Conservation (phyloP, 2,797 vertebrate species). For the Pampus argenteus region DNA sequence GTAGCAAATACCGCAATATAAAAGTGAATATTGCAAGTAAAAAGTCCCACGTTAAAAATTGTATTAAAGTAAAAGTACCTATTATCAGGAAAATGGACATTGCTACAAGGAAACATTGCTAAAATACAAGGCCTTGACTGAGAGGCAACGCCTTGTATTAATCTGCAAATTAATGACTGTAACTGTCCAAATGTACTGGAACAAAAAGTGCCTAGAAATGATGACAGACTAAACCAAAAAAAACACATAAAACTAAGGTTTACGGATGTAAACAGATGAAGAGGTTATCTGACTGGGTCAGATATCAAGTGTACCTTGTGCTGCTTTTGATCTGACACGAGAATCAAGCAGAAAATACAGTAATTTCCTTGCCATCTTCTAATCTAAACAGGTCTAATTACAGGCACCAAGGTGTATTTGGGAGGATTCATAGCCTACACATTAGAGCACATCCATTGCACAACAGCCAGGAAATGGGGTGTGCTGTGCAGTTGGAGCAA, state of each 20-base stretch:
- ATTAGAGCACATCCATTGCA: conserved; percentile 70
- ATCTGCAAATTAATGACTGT: no score
- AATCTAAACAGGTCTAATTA: conserved; percentile 85
- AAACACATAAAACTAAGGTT: conserved; percentile 42
- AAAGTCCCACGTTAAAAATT: not conserved
- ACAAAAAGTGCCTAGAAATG: no score
- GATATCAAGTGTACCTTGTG: conserved; percentile 64
- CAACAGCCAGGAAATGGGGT: conserved; percentile 71
- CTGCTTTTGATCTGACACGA: conserved; percentile 82
- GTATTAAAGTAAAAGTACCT: not conserved
- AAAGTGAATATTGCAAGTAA: conserved; percentile 13
- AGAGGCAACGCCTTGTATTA: not conserved
- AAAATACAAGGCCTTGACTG: no score
- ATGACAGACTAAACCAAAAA: conserved; percentile 23
- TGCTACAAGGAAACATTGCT: no score
- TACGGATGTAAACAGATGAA: conserved; percentile 55
- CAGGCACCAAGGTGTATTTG: conserved; percentile 78
- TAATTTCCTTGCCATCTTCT: conserved; percentile 78
- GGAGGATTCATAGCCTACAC: conserved; percentile 74
- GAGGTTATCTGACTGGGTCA: conserved; percentile 57
- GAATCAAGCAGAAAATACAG: conserved; percentile 76
- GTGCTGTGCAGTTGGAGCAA: conserved; percentile 54
- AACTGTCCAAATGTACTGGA: no score
- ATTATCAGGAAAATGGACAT: not conserved
- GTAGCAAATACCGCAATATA: conserved; percentile 32